Percentiles rank a stretch among this genome's conserved stretches.
phyloP scores from a whole-genome alignment of 2,113 vertebrate species.

The Ptilonorhynchus violaceus region DNA sequence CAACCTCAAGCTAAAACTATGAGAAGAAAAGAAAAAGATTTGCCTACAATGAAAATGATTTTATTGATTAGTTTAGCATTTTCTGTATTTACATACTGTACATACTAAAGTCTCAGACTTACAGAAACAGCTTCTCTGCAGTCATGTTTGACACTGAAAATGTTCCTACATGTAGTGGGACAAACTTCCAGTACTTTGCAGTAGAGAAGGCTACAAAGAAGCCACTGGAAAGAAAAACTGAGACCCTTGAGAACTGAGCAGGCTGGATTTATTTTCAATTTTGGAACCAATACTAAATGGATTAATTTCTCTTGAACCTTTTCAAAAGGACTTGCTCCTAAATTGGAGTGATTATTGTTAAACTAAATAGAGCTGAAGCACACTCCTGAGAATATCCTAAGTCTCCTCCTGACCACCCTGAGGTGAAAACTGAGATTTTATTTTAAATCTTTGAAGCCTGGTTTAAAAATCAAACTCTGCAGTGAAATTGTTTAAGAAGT shows the following conservation, averaged over 20 bases:
- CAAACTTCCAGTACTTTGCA: background rate
- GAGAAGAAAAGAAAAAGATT: background rate
- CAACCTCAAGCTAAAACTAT: background rate
- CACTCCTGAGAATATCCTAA: background rate
- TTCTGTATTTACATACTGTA: background rate
- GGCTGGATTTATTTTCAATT: background rate
- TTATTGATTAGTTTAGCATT: background rate
- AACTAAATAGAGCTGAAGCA: constrained; percentile 26
- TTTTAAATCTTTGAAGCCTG: constrained; percentile 36
- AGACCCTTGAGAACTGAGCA: background rate
- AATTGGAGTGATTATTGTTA: constrained; percentile 48
- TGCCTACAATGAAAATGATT: background rate
- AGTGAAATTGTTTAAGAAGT: background rate
- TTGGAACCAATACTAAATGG: constrained; percentile 26
- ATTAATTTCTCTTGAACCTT: constrained; percentile 43
- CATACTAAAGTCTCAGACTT: background rate
- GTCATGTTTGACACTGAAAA: background rate
- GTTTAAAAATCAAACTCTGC: constrained; percentile 6
- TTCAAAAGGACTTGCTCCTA: constrained; percentile 27
- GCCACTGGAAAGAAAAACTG: background rate
- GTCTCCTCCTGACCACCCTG: constrained; percentile 1
- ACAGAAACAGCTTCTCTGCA: background rate
- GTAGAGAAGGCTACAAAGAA: background rate
- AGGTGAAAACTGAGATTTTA: constrained; percentile 5
- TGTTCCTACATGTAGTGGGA: background rate